Evolutionary conservation across 1,140 invertebrate genomes (phyloP).

Genomic region (Mesaphorura yosii): DNA sequence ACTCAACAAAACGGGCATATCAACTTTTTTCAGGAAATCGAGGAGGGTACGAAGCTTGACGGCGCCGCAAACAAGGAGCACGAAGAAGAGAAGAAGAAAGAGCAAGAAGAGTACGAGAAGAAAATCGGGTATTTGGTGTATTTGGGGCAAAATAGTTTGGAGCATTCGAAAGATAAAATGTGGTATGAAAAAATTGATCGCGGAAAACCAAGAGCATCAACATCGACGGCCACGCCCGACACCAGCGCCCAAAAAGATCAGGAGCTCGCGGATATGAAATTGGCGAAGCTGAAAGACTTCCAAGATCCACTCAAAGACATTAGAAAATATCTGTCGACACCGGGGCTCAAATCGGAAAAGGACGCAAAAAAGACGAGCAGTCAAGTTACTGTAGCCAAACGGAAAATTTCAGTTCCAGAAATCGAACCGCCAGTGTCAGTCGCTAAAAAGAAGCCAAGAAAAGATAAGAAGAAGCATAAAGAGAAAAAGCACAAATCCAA

Average conservation of each 20-base stretch:
- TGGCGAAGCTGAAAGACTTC: constrained; percentile 34
- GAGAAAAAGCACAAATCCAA: constrained; percentile 36
- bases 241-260: not conserved
- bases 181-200: constrained; percentile 65
- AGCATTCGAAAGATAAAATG: constrained; percentile 61
- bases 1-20: constrained; percentile 49
- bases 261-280: constrained; percentile 35
- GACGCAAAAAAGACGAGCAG: constrained; percentile 20
- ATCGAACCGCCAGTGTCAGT: not conserved
- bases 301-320: constrained; percentile 65
- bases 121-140: constrained; percentile 93
- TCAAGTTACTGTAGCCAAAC: constrained; percentile 10
- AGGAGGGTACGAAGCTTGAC: constrained; percentile 51
- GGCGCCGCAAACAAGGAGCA: constrained; percentile 64
- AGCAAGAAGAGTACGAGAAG: constrained; percentile 94
- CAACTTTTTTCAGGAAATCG: constrained; percentile 82
- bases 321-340: constrained; percentile 43
- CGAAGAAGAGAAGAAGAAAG: constrained; percentile 79
- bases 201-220: constrained; percentile 25
- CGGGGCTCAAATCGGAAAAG: constrained; percentile 25
- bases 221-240: constrained; percentile 2
- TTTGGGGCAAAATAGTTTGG: constrained; percentile 84
- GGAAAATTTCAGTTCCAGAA: constrained; percentile 2
- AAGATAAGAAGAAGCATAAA: constrained; percentile 21
- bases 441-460: constrained; percentile 28